phyloP scores from a whole-genome alignment of 2,888 invertebrate genomes.

The Ashinkailepas kermadecensis region DNA sequence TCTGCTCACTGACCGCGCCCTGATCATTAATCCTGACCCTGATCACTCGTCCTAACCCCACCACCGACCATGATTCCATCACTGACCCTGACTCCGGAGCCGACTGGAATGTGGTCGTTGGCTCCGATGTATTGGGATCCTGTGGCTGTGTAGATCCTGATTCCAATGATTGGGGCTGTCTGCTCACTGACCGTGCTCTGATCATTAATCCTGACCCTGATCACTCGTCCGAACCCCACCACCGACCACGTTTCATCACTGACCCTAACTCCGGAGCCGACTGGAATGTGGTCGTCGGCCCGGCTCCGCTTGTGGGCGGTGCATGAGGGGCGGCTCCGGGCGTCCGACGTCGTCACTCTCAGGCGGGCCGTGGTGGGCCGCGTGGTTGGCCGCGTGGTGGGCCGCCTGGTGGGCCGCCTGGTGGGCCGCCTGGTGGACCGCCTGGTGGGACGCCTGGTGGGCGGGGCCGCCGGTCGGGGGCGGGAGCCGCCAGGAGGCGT shows the following conservation, averaged over 20 bases:
- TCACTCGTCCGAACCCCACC: too few relatives aligned
- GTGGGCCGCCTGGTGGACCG: slow-evolving; percentile 56
- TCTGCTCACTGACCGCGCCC: too few relatives aligned
- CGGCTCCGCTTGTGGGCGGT: background rate
- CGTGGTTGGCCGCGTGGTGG: slow-evolving; percentile 51
- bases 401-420: background rate
- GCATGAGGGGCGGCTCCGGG: slow-evolving; percentile 14
- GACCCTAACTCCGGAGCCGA: slow-evolving; percentile 70
- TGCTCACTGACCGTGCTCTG: too few relatives aligned
- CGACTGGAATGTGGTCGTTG: slow-evolving; percentile 81
- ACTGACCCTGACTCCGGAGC: slow-evolving; percentile 68
- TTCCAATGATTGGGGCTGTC: too few relatives aligned
- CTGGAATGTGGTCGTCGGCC: slow-evolving; percentile 71
- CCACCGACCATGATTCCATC: slow-evolving; percentile 26
- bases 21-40: too few relatives aligned
- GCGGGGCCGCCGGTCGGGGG: too few relatives aligned
- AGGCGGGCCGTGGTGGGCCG: slow-evolving; percentile 43
- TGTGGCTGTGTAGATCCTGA: too few relatives aligned
- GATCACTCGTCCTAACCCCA: too few relatives aligned
- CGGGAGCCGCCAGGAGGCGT: too few relatives aligned
- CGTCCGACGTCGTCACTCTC: background rate
- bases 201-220: too few relatives aligned
- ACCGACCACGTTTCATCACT: slow-evolving; percentile 41
- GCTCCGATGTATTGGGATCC: too few relatives aligned
- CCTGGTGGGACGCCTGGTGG: too few relatives aligned